Base-by-base conservation (phyloP, 2,888 invertebrate genomes). In the Volucella inanis region DNA sequence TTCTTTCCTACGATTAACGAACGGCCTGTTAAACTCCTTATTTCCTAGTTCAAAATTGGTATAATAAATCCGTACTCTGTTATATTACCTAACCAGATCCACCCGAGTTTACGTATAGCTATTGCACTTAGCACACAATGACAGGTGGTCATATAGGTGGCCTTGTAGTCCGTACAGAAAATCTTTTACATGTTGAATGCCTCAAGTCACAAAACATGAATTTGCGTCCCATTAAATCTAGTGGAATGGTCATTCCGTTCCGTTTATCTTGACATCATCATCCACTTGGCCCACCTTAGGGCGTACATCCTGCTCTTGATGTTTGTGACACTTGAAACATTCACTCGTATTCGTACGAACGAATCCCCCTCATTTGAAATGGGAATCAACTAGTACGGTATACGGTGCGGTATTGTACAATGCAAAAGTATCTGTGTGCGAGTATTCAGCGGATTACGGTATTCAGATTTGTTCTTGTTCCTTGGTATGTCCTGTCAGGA, bases 251-350 rank as follows among this genome's bases (percentile, higher is more conserved):
- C 74, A 83, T 83, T 64, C 68, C 68, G 31, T 68, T 45, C 50
- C 74, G 79, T 79, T 83, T 83, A 83, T 74, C 74, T 83, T 68
- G 74, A 79, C 78, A 83, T 83, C 83, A 83, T 83, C 74, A 67
- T 64, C 62, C 64, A 65, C 15, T 22, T 45, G 39, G 39, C 14
- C 31, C 38, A 59, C 59, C 43, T 31, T 31, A 31, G 31, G 31
- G 31, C 31, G 31, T 31, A 31, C 31, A 31, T 31, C 14, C 64
- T 12, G 77, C 55, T 74, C 62, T 72, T 72, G 47, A 83, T 83
- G 83, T 68, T 79, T 70, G 74, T 83, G 83, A 83, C 83, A 83
- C 67, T 83, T 83, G 83, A 83, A 83, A 83, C 83, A 74, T 79
- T 83, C 68, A 64, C 65, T 83, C 61, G 59, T 67, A 45, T 22